phyloP scores from a whole-genome alignment of 2,113 vertebrate species.

The Calyptommatus sinebrachiatus region DNA sequence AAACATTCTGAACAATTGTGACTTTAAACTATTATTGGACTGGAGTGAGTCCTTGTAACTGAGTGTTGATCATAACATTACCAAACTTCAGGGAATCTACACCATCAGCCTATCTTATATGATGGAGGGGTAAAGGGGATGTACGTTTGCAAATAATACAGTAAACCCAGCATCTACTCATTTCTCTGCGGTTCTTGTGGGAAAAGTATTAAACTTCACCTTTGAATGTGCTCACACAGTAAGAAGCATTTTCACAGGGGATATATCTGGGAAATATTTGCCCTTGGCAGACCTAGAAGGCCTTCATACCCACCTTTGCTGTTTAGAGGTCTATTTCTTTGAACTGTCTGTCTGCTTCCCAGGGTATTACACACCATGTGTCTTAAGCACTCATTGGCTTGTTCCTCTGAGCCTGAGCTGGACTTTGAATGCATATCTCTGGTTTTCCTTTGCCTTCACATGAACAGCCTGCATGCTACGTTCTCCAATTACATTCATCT shows the following conservation, averaged over 20 bases:
- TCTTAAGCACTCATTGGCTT: constrained; percentile 16
- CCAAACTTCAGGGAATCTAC: not conserved
- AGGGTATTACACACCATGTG: constrained; percentile 25
- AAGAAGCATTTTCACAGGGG: constrained; percentile 18
- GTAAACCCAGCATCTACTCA: not conserved
- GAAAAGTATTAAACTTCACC: constrained; percentile 27
- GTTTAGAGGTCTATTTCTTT: constrained; percentile 29
- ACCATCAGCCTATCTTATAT: not conserved
- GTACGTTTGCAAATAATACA: not conserved
- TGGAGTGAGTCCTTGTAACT: not conserved
- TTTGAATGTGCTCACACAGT: constrained; percentile 15
- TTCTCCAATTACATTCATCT: constrained; percentile 25
- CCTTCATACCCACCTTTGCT: constrained; percentile 16
- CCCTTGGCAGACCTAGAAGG: constrained; percentile 28
- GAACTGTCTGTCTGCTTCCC: constrained; percentile 26
- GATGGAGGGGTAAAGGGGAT: not conserved
- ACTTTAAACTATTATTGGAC: not conserved
- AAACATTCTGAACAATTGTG: not conserved
- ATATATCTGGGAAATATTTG: constrained; percentile 15
- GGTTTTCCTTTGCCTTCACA: constrained; percentile 4
- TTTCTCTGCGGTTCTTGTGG: not conserved
- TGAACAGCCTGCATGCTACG: constrained; percentile 12
- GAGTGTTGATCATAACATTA: not conserved
- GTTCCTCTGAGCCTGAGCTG: constrained; percentile 11
- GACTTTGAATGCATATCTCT: not conserved